Evolutionary conservation across 2,888 invertebrate species (phyloP), one percentile per base, ranked within the genome.

Genomic region (Eurois occulta): DNA sequence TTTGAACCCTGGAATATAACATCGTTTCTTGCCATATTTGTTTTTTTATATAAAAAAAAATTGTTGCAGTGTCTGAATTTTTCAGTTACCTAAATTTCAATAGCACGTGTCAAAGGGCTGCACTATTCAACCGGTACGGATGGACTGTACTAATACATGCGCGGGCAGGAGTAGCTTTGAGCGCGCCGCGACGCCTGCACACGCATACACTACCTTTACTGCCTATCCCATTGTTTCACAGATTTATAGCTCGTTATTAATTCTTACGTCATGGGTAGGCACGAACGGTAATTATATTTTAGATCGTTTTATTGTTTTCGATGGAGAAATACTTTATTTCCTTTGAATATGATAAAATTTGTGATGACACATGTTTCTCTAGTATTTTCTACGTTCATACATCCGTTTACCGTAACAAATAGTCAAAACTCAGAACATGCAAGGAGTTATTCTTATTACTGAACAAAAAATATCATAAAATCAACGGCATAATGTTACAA

Each of bases 221-320:
- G 75, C 81, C 71, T 71, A 77, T 65, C 52, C 81, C 62, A 87
- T 87, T 88, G 82, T 88, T 76, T 28, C 35, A 55, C 78, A 77
- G 62, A 87, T 81, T 87, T 83, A 87, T 85, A 79, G 77, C 77
- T 77, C 13, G 68, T 80, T 78, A 80, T 87, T 83, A 77, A 85
- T 80, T 77, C 78, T 62, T 70, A 68, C 70, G 77, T 72, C 78
- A 87, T 88, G 85, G 46, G 69, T 79, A 73, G 79, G 80, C 84
- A 87, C 82, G 88, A 64, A 38, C 67, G 18, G 73, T 77, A 75
- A 84, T 81, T 77, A 72, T 76, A 76, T 77, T 78, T 67, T 65
- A 28, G 38, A 58, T 52, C 70, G 72, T 78, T 46, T 75, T 78
- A 80, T 71, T 80, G 72, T 76, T 88, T 83, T 75, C 32, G 60